These are phyloP conservation scores for Danio kyathit DNA, from an alignment of 2,797 vertebrate species.

Conservation along the genomic window DNA sequence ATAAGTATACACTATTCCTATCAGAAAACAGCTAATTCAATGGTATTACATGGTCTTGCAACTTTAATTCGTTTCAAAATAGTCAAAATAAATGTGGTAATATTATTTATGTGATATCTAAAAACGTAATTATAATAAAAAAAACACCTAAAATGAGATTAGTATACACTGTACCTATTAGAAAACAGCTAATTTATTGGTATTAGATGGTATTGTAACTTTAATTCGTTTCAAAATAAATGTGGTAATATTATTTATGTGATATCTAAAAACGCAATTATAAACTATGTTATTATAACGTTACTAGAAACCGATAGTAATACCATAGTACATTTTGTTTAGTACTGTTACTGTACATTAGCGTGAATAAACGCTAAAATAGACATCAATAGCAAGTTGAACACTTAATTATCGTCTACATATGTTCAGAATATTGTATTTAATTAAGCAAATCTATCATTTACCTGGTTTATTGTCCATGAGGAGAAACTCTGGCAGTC, in stretches of 20 bases:
- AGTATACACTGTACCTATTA: no score
- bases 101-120: no score
- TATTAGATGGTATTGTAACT: no score
- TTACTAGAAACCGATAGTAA: neutral
- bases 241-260: no score
- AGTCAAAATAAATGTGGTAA: no score
- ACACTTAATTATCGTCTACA: neutral
- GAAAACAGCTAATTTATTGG: no score
- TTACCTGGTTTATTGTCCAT: slow-evolving; percentile 81
- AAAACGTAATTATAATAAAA: no score
- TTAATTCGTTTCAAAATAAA: no score
- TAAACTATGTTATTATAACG: neutral
- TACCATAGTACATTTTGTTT: neutral
- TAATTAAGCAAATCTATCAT: neutral
- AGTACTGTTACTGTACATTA: neutral
- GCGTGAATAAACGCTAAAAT: neutral
- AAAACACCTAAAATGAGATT: no score
- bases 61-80: no score
- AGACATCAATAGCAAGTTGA: neutral
- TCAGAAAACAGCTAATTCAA: neutral
- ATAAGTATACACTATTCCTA: neutral
- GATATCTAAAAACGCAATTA: no score
- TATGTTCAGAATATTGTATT: neutral
- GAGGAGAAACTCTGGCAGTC: slow-evolving; percentile 56
- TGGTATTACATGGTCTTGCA: neutral